Conservation (phyloP, 1,140 invertebrate species). For the Diachasmimorpha longicaudata region DNA sequence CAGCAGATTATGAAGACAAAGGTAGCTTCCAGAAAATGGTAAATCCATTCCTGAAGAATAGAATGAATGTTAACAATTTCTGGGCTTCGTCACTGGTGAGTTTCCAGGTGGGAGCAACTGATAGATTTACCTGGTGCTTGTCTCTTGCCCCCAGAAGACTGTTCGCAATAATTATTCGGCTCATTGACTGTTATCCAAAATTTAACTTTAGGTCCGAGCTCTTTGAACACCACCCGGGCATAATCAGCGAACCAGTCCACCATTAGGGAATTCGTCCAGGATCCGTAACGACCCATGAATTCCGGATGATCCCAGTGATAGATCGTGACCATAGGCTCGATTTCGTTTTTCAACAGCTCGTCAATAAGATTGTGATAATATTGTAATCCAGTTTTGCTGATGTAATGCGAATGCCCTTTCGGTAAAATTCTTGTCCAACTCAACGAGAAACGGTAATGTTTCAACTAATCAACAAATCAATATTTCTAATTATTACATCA, state of each 20-base stretch:
- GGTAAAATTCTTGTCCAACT: constrained; percentile 69
- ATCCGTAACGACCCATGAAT: constrained; percentile 68
- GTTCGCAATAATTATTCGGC: constrained; percentile 67
- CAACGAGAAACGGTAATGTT: constrained; percentile 68
- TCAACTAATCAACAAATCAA: constrained; percentile 18
- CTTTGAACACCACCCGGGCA: constrained; percentile 37
- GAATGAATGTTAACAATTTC: too few relatives aligned
- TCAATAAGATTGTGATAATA: constrained; percentile 63
- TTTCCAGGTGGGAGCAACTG: too few relatives aligned
- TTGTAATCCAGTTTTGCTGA: constrained; percentile 51
- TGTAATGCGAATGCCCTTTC: constrained; percentile 58
- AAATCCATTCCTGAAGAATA: constrained; percentile 52
- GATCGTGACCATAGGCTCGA: constrained; percentile 69
- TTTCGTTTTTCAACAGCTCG: constrained; percentile 54
- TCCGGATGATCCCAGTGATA: constrained; percentile 77
- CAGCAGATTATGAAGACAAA: constrained; percentile 63
- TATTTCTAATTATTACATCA: not conserved
- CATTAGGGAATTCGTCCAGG: constrained; percentile 67
- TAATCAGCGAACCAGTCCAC: constrained; percentile 41
- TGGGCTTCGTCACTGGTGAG: too few relatives aligned
- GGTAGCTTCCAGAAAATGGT: constrained; percentile 58
- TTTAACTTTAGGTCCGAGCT: constrained; percentile 39
- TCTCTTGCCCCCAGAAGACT: constrained; percentile 65
- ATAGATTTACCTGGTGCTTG: not conserved
- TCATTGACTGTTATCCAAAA: constrained; percentile 22